Evolutionary conservation across 1,140 invertebrate genomes (phyloP).

Genomic region (Mizuhopecten yessoensis): DNA sequence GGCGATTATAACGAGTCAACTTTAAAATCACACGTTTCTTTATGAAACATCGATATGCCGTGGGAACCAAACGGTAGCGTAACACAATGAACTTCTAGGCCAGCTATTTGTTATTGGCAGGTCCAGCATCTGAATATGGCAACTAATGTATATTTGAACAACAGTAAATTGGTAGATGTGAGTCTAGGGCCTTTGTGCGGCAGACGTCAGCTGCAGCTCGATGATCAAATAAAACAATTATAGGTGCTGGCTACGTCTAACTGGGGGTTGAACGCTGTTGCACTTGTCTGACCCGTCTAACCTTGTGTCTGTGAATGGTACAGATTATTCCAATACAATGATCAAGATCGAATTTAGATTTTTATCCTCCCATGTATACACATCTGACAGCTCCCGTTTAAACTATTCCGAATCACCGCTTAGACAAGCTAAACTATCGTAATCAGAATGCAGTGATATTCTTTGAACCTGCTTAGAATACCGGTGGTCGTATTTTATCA

Average conservation of each 20-base stretch:
- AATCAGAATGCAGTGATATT: not conserved
- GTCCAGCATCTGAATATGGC: not conserved
- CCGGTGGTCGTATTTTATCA: not conserved
- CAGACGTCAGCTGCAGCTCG: conserved; percentile 2
- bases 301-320: not conserved
- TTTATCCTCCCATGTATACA: not conserved
- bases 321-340: not conserved
- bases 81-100: not conserved
- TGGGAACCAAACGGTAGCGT: not conserved
- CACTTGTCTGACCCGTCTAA: not conserved
- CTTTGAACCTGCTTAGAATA: not conserved
- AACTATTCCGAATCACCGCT: not conserved
- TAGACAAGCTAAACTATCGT: not conserved
- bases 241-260: not conserved
- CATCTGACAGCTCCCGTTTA: not conserved
- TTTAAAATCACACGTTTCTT: not conserved
- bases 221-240: conserved; percentile 6
- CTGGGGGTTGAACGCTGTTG: not conserved
- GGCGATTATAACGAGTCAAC: too few species aligned
- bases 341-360: not conserved
- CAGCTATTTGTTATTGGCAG: not conserved
- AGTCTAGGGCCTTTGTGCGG: not conserved
- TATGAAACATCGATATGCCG: not conserved
- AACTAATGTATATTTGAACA: conserved; percentile 16
- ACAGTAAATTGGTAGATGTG: not conserved